A percentile compares a stretch with the other conserved stretches of the same genome.
Evolutionary conservation across 1,140 invertebrate species (phyloP).

Genomic region (Spodoptera frugiperda): DNA sequence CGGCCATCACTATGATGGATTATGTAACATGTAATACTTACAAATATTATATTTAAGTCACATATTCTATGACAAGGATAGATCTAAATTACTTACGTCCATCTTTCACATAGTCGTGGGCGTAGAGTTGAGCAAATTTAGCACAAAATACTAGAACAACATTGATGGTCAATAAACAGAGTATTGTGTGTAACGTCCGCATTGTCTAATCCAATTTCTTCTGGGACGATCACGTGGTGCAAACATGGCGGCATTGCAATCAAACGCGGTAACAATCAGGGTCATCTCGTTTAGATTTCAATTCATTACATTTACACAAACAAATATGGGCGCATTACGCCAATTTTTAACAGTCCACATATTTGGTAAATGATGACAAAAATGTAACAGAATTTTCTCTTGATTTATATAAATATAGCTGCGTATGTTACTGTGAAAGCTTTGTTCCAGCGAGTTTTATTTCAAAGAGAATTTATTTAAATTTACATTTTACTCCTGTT

Average conservation of each 20-base stretch:
- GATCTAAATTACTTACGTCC: constrained; percentile 68
- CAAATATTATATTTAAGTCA: too few species aligned
- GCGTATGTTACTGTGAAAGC: too few species aligned
- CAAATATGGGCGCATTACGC: too few species aligned
- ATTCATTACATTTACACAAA: not conserved
- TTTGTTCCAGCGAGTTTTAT: not conserved
- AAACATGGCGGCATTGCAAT: constrained; percentile 32
- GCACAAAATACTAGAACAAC: not conserved
- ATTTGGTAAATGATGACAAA: not conserved
- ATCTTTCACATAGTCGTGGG: constrained; percentile 76
- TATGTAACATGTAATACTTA: not conserved
- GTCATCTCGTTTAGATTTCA: constrained; percentile 19
- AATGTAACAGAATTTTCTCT: too few species aligned
- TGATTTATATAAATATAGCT: too few species aligned
- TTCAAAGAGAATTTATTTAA: constrained; percentile 8
- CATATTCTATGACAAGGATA: too few species aligned
- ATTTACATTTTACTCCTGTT: not conserved
- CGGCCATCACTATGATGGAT: not conserved
- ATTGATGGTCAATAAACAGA: constrained; percentile 27
- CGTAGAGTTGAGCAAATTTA: constrained; percentile 2
- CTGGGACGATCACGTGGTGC: constrained; percentile 27
- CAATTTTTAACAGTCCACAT: not conserved
- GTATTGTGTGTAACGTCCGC: constrained; percentile 18
- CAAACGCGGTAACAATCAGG: constrained; percentile 28
- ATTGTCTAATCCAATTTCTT: constrained; percentile 43